Base-by-base conservation (phyloP, 2,113 vertebrate species). In the Xenopus borealis region DNA sequence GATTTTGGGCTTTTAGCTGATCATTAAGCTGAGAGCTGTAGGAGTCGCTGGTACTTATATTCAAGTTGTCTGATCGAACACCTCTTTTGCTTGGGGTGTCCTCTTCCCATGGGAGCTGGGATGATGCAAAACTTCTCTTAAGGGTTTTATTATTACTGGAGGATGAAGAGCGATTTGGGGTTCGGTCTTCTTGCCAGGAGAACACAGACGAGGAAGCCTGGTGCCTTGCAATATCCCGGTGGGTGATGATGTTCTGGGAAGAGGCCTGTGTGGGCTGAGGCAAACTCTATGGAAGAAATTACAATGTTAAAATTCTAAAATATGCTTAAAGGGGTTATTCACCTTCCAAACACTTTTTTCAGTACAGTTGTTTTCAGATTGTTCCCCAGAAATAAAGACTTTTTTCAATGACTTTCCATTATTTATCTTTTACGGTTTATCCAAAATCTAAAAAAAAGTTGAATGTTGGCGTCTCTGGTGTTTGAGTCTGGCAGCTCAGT, bases 151-250 rank as follows among this genome's bases (percentile, higher is more conserved):
- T 92, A 63, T 85, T 85, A 53, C 64, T 79, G 79, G 61, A 84
- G n/a, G 85, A 85, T 46, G 87, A 83, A 58, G 83, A 81, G 4
- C 79, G 85, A 44, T 78, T 81, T 18, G 91, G 88, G 8, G 83
- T 85, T 62, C 89, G 85, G 52, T 95, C 91, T 78, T 92, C 89
- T 79, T 96, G 95, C 96, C 94, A 97, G 9, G 93, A 93, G 82
- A 98, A 97, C 71, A 98, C 93, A 0, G 94, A 94, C 0, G 95
- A 98, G 3, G 94, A 94, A 47, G 93, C 73, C 78, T 96, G 93
- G 69, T 94, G 93, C 1, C 92, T 88, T 30, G 94, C 93, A 33
- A 97, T 94, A 78, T 96, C 94, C 16, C 91, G 94, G 81, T 94
- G 92, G 77, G 81, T 93, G 83, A 88, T 82, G 30, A 88, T 82